phyloP scores from a whole-genome alignment of 2,888 invertebrate genomes.

The Tenthredo mesomela region DNA sequence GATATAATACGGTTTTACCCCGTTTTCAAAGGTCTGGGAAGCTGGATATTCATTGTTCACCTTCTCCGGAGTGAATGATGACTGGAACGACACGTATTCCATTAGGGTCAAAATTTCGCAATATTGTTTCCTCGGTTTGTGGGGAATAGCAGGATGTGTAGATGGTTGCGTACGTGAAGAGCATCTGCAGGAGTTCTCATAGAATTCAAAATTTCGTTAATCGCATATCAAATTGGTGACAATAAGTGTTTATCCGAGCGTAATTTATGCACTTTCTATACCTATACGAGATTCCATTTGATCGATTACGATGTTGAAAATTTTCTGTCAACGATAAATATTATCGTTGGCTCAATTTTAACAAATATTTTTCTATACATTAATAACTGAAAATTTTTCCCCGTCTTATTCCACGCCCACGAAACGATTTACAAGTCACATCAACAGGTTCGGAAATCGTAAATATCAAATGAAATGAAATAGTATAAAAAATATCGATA shows the following conservation, averaged over 20 bases:
- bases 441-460: background rate
- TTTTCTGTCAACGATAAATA: background rate
- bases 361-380: background rate
- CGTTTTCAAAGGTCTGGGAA: slow-evolving; percentile 16
- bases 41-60: slow-evolving; percentile 39
- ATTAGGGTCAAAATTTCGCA: slow-evolving; percentile 28
- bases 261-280: background rate
- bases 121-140: slow-evolving; percentile 30
- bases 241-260: background rate
- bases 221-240: slow-evolving; percentile 1
- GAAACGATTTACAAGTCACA: background rate
- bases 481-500: background rate
- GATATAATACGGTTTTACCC: slow-evolving; percentile 5
- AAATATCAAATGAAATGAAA: background rate
- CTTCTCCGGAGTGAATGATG: slow-evolving; percentile 38
- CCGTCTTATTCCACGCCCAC: background rate
- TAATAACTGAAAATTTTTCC: background rate
- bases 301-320: background rate
- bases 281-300: background rate
- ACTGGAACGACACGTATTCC: slow-evolving; percentile 33
- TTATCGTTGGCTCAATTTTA: background rate
- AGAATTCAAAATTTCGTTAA: background rate
- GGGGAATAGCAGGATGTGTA: slow-evolving; percentile 16
- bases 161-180: background rate
- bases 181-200: slow-evolving; percentile 40